phyloP scores from a whole-genome alignment of 1,140 invertebrate species.

The Euwallacea fornicatus region DNA sequence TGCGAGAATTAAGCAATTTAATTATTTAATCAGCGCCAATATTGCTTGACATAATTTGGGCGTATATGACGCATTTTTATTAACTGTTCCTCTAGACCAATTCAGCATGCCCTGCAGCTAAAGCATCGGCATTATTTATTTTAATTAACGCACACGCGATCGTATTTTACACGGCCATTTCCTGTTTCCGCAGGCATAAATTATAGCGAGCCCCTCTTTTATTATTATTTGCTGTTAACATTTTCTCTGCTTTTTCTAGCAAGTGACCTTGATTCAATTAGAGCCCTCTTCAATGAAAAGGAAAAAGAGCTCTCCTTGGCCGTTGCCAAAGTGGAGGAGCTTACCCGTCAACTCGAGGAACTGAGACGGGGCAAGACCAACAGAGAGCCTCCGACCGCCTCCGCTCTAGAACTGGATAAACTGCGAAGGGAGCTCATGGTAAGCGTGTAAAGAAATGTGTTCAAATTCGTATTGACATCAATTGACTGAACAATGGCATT shows the following conservation, averaged over 20 bases:
- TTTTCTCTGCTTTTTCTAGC: conserved; percentile 60
- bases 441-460: conserved; percentile 42
- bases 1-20: too few species aligned
- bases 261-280: conserved; percentile 92
- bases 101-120: neutral
- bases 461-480: too few species aligned
- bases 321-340: conserved; percentile 92
- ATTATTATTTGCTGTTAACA: too few species aligned
- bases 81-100: neutral
- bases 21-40: too few species aligned
- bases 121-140: neutral
- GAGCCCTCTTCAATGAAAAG: conserved; percentile 95
- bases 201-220: too few species aligned
- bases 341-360: conserved; percentile 91
- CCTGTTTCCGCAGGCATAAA: too few species aligned
- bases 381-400: conserved; percentile 63
- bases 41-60: too few species aligned
- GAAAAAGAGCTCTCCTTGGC: conserved; percentile 94
- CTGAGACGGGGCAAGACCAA: conserved; percentile 67
- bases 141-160: neutral
- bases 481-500: neutral
- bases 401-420: conserved; percentile 87
- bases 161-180: too few species aligned
- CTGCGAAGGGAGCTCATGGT: conserved; percentile 88
- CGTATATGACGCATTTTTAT: too few species aligned